Evolutionary conservation across 2,797 vertebrate species (phyloP), one percentile per base, ranked within the genome.

Genomic region (Sciurus vulgaris): DNA sequence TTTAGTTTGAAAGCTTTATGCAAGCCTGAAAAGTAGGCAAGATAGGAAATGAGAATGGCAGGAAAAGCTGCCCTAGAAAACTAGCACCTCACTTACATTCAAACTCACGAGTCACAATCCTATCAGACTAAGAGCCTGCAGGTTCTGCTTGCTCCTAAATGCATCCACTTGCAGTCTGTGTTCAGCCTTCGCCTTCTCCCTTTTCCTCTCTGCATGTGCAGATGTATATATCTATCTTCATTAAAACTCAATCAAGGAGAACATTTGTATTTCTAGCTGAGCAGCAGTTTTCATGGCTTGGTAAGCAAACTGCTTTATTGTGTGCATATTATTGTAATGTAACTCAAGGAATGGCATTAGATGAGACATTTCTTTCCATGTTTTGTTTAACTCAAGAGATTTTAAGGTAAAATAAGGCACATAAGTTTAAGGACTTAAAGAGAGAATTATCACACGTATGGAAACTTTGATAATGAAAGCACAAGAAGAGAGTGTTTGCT

Each of bases 241-340:
- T 97, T 97, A 97, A 95, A 96, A 97, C 61, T 91, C 91, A 96
- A 6, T 97, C 95, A 96, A 93, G 91, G 54, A 93, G 93, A 97
- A 94, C 93, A 96, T 96, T 95, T 95, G 86, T 97, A 93, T 96
- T 97, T 96, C 86, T 96, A 85, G 70, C 76, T 85, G 76, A 94
- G 72, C 90, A 93, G 72, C 81, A 87, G 76, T 97, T 96, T 96
- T 93, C 86, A 85, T 89, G 93, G 92, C 35, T 96, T 95, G 67
- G 89, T 97, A 97, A 97, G 89, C 91, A 97, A 96, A 94, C 79
- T 89, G 28, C 72, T 94, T 86, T 89, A 63, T 84, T 93, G 61
- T 77, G 49, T 87, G 88, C 28, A 87, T 93, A 95, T 96, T 84
- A 89, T 87, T 87, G 84, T 81, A 93, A 91, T 82, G 81, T 90